phyloP scores from a whole-genome alignment of 2,113 vertebrate species.

The Probosciger aterrimus region DNA sequence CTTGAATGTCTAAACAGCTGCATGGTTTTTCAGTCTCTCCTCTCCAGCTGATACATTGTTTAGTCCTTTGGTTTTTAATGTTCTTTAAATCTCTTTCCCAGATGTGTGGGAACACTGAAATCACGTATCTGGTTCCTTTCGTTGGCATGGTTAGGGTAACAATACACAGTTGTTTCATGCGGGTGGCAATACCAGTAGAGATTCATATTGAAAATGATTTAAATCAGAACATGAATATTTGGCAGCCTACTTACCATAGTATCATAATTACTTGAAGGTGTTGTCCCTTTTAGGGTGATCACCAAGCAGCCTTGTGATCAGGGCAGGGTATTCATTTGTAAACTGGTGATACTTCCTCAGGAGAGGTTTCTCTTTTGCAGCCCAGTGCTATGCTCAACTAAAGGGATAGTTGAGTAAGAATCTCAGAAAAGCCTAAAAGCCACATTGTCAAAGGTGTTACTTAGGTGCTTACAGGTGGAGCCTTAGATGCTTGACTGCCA shows the following conservation, averaged over 20 bases:
- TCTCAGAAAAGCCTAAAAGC: background rate
- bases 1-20: conserved; percentile 9
- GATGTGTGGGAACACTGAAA: background rate
- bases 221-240: background rate
- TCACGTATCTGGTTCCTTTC: background rate
- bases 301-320: background rate
- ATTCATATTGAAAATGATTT: background rate
- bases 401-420: background rate
- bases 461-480: background rate
- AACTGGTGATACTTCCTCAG: background rate
- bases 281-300: background rate
- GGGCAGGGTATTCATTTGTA: background rate
- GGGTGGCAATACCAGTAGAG: background rate
- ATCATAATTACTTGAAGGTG: background rate
- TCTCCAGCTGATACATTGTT: background rate
- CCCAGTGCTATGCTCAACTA: background rate
- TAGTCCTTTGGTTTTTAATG: background rate
- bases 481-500: background rate
- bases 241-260: background rate
- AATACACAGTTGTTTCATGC: background rate
- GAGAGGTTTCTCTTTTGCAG: background rate
- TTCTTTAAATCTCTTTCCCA: conserved; percentile 10
- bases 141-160: background rate
- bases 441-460: background rate
- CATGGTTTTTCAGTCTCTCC: background rate